Evolutionary conservation across 2,797 vertebrate species (phyloP), one percentile per base, ranked within the genome.

Genomic region (Anguilla marmorata): DNA sequence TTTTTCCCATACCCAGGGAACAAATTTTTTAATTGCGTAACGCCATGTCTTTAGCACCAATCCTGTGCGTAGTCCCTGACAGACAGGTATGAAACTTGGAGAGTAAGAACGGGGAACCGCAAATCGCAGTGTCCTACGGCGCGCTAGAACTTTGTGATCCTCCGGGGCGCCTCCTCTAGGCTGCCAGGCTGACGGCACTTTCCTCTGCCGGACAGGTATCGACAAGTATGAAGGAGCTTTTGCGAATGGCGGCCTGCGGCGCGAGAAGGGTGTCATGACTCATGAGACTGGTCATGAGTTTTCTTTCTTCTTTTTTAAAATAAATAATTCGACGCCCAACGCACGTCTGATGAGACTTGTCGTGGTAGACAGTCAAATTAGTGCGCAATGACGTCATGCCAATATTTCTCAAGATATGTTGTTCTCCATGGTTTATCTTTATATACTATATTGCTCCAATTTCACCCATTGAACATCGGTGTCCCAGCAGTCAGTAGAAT

Each of bases 211-310:
- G 87, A 79, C 87, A 66, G 27, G 87, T 50, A 48, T 24, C 9
- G 69, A 88, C 87, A 88, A 12, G 87, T 66, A 88, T 37, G 52
- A 84, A 21, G 50, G 48, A 60, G 50, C 30, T 60, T 66, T 54
- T 74, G 8, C 60, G 50, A 56, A 54, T 88, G 63, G 56, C 5
- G n/a, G 30, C 30, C 50, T 85, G 24, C 7, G 33, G 87, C 33
- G 8, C 19, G 45, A 45, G 76, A 45, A 41, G 16, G 41, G 41
- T 21, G 41, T 80, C 76, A 80, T 48, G 37, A 80, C 72, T 76
- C 27, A 37, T 37, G 72, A 76, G 72, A 37, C n/a, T 69, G 63
- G 24, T 69, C 63, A 69, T n/a, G 58, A 45, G 41, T 45, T 19
- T 63, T 24, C 19, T 63, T 24, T 63, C 5, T 19, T 21, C 16